These are phyloP conservation scores for Rhadina sibilatrix DNA, from an alignment of 2,113 vertebrate genomes.

Conservation along the genomic window DNA sequence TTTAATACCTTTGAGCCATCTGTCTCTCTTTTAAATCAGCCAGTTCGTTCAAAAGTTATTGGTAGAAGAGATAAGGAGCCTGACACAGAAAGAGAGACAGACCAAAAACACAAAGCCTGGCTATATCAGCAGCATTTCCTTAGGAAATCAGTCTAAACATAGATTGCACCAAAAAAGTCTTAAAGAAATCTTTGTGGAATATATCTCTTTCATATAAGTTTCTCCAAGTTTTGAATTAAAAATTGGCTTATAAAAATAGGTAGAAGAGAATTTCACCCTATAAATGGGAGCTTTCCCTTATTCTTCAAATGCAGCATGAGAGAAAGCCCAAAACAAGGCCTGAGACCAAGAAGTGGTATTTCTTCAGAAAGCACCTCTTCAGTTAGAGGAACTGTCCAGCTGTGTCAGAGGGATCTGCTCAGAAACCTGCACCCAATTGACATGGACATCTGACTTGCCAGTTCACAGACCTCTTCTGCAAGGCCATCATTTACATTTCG, in stretches of 20 bases:
- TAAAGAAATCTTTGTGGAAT: neutral
- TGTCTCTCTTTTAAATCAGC: conserved; percentile 24
- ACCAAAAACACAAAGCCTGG: neutral
- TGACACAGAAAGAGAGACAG: neutral
- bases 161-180: neutral
- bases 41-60: neutral
- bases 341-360: neutral
- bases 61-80: neutral
- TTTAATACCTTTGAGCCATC: conserved; percentile 60
- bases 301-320: neutral
- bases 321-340: neutral
- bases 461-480: neutral
- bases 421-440: neutral
- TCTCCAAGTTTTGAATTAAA: neutral
- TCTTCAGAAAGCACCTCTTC: neutral
- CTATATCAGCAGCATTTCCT: neutral
- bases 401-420: neutral
- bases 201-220: neutral
- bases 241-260: neutral
- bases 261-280: neutral
- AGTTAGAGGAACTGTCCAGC: neutral
- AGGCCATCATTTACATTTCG: neutral
- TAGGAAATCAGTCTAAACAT: neutral
- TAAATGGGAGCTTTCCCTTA: neutral
- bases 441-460: neutral